Percentiles rank a stretch among this genome's conserved stretches.
Conservation (phyloP, 1,140 invertebrate genomes). For the Vollenhovia emeryi region DNA sequence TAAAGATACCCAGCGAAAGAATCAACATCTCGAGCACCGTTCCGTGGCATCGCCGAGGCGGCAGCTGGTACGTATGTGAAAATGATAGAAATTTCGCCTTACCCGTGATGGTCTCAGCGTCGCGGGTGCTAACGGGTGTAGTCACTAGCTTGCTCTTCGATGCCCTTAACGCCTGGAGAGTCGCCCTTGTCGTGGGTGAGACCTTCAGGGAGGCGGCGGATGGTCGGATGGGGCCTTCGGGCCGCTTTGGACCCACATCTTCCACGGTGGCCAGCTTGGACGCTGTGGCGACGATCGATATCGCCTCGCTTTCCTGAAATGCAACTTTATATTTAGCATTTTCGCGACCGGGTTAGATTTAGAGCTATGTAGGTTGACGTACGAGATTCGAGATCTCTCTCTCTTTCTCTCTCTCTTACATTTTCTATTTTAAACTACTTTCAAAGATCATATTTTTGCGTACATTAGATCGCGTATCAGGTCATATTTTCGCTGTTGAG, state of each 20-base stretch:
- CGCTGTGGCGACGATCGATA: slow-evolving; percentile 83
- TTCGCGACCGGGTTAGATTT: background rate
- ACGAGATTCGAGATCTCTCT: background rate
- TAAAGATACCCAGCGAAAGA: background rate
- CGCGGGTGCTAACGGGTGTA: slow-evolving; percentile 77
- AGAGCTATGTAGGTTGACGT: background rate
- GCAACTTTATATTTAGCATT: slow-evolving; percentile 3
- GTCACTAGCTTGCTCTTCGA: slow-evolving; percentile 70
- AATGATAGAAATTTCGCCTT: slow-evolving; percentile 54
- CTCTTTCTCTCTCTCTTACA: background rate
- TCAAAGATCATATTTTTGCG: background rate
- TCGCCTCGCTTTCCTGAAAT: slow-evolving; percentile 82
- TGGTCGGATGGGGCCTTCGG: slow-evolving; percentile 80
- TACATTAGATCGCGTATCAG: too few relatives aligned
- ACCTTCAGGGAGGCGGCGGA: slow-evolving; percentile 78
- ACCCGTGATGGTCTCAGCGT: slow-evolving; percentile 86
- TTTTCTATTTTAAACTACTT: background rate
- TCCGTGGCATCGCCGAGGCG: background rate
- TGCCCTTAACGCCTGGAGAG: slow-evolving; percentile 77
- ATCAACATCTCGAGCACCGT: background rate
- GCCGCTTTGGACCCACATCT: slow-evolving; percentile 85
- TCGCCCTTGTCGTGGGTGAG: slow-evolving; percentile 81
- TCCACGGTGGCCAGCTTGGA: slow-evolving; percentile 87
- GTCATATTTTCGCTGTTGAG: background rate
- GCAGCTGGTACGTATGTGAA: slow-evolving; percentile 36